A percentile compares a stretch with the other conserved stretches of the same genome.
Conservation (phyloP, 2,797 vertebrate genomes). For the Cottoperca gobio region DNA sequence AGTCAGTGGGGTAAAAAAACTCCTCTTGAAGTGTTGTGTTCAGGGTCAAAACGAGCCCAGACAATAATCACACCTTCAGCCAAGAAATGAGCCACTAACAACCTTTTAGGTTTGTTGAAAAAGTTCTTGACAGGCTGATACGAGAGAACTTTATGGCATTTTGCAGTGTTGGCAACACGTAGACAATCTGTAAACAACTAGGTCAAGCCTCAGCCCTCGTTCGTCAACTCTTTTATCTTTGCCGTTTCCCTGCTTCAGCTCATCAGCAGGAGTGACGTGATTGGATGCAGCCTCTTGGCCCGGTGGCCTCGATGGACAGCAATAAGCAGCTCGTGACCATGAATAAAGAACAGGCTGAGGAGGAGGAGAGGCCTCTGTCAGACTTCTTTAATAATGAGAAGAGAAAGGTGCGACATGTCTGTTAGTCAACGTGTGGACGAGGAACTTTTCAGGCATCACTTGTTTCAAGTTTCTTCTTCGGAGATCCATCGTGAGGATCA, state of each 20-base stretch:
- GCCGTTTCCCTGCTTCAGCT: conserved; percentile 41
- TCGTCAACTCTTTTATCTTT: conserved; percentile 58
- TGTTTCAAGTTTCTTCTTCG: conserved; percentile 31
- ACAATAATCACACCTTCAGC: neutral
- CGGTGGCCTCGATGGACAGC: conserved; percentile 54
- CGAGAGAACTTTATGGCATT: conserved; percentile 3
- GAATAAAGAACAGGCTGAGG: conserved; percentile 67
- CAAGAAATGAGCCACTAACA: conserved; percentile 11
- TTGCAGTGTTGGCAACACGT: conserved; percentile 2
- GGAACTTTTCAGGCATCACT: conserved; percentile 43
- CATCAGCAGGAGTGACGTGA: conserved; percentile 52
- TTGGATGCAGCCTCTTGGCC: conserved; percentile 54
- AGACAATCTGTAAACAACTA: conserved; percentile 35
- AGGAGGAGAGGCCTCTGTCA: conserved; percentile 57
- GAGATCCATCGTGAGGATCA: conserved; percentile 14
- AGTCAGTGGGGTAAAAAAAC: neutral
- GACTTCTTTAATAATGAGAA: conserved; percentile 66
- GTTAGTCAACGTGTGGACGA: conserved; percentile 60
- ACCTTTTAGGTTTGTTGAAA: conserved; percentile 26
- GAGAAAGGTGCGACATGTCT: conserved; percentile 47
- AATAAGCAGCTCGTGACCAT: conserved; percentile 51
- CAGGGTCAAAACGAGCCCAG: conserved; percentile 8
- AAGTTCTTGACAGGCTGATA: conserved; percentile 4
- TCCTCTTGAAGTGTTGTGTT: conserved; percentile 4
- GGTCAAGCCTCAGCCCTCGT: conserved; percentile 29